A percentile compares a stretch with the other conserved stretches of the same genome.
These are phyloP conservation scores for Troides aeacus DNA, from an alignment of 2,888 invertebrate genomes.

Conservation along the genomic window DNA sequence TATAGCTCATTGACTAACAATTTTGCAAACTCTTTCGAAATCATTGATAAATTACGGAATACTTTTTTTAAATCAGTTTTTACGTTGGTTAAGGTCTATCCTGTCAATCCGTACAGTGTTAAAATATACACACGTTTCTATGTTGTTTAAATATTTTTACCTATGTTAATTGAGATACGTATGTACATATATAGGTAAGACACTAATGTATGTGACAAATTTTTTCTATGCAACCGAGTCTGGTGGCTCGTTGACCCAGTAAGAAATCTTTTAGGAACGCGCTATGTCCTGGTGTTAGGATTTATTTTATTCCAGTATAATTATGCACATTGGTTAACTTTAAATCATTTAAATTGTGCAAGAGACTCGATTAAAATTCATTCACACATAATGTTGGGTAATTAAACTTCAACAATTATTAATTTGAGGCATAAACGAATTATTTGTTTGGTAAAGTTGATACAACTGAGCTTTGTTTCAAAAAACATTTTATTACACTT, in stretches of 20 bases:
- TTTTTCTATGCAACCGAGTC: slow-evolving; percentile 43
- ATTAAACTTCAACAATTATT: not conserved
- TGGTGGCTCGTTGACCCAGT: slow-evolving; percentile 56
- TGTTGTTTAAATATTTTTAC: slow-evolving; percentile 15
- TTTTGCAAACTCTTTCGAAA: no score
- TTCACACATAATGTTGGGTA: not conserved
- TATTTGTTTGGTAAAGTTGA: not conserved
- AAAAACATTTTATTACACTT: not conserved
- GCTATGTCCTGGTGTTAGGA: slow-evolving; percentile 43
- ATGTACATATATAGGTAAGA: slow-evolving; percentile 6
- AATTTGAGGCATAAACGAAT: not conserved
- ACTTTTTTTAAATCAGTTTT: slow-evolving; percentile 7
- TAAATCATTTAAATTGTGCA: slow-evolving; percentile 12
- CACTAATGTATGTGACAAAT: slow-evolving; percentile 41
- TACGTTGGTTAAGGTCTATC: not conserved
- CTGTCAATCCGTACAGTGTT: not conserved
- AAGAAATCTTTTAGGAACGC: slow-evolving; percentile 48
- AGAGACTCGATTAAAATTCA: not conserved
- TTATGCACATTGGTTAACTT: slow-evolving; percentile 36
- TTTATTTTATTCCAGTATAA: slow-evolving; percentile 40
- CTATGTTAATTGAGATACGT: slow-evolving; percentile 13
- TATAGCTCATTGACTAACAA: no score
- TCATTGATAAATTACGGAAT: no score
- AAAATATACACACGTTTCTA: slow-evolving; percentile 8
- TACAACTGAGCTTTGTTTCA: not conserved